These are phyloP conservation scores for Apistogramma diplotaenia DNA, from an alignment of 2,113 vertebrate genomes.

Conservation along the genomic window DNA sequence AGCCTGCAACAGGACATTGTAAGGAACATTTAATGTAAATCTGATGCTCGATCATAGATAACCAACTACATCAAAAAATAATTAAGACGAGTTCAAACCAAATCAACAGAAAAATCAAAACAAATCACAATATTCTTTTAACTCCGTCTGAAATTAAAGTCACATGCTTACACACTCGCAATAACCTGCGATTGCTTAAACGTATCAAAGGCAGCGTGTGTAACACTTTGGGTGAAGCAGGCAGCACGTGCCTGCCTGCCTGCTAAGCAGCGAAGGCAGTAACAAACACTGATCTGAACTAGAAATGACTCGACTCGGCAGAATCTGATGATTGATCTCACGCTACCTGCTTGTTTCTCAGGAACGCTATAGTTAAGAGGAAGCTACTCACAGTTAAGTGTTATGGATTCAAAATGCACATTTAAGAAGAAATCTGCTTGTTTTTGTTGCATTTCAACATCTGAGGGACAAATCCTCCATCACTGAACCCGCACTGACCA, in stretches of 20 bases:
- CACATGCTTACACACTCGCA: not conserved
- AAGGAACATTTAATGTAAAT: not conserved
- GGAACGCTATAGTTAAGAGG: not conserved
- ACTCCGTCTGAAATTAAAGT: not conserved
- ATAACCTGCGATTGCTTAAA: not conserved
- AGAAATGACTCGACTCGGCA: not conserved
- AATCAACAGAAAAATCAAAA: not conserved
- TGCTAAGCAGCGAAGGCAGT: not conserved
- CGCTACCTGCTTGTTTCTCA: not conserved
- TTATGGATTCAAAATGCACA: not conserved
- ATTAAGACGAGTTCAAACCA: not conserved
- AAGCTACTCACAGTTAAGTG: not conserved
- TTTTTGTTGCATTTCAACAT: not conserved
- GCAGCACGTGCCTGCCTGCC: not conserved
- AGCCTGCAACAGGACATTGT: not conserved
- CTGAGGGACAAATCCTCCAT: not conserved
- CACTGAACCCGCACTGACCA: not conserved
- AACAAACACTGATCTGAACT: not conserved
- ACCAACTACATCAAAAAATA: not conserved
- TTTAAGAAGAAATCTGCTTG: not conserved
- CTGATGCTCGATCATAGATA: not conserved
- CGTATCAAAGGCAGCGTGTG: not conserved
- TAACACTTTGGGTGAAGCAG: not conserved
- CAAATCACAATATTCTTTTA: not conserved
- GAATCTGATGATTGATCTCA: slow-evolving; percentile 4